phyloP scores from a whole-genome alignment of 2,888 invertebrate genomes.

The Sesia bembeciformis region DNA sequence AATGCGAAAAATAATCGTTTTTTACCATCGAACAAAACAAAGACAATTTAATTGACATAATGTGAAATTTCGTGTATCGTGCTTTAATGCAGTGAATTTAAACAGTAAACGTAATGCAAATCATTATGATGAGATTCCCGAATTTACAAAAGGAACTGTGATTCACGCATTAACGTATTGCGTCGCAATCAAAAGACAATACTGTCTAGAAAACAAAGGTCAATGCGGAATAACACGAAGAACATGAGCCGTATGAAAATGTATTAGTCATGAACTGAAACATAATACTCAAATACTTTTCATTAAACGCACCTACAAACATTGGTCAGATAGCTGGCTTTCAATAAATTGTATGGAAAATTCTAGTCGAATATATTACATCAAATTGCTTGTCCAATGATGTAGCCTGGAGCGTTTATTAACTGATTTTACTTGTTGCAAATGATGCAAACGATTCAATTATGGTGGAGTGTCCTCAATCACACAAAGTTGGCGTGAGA shows the following conservation, averaged over 20 bases:
- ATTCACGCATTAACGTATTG: slow-evolving; percentile 25
- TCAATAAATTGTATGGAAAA: slow-evolving; percentile 13
- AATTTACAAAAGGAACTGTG: slow-evolving; percentile 19
- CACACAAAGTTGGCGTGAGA: too few species aligned
- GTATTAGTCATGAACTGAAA: slow-evolving; percentile 39
- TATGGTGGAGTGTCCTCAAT: too few species aligned
- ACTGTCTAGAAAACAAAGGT: slow-evolving; percentile 45
- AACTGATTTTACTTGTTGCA: slow-evolving; percentile 4
- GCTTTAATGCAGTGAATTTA: too few species aligned
- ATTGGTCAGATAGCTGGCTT: background rate
- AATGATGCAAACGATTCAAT: too few species aligned
- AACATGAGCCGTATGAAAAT: slow-evolving; percentile 46
- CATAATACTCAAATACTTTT: slow-evolving; percentile 8
- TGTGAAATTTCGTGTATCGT: too few species aligned
- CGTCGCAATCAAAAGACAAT: slow-evolving; percentile 36
- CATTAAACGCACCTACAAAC: slow-evolving; percentile 14
- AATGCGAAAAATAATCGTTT: too few species aligned
- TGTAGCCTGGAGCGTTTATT: slow-evolving; percentile 16
- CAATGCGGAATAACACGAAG: slow-evolving; percentile 49
- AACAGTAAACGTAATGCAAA: too few species aligned
- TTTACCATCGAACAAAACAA: too few species aligned
- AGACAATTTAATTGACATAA: too few species aligned
- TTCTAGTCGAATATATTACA: slow-evolving; percentile 14
- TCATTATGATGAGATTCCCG: background rate
- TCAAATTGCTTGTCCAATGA: slow-evolving; percentile 18